A percentile compares a stretch with the other conserved stretches of the same genome.
Evolutionary conservation across 2,888 invertebrate species (phyloP).

Genomic region (Chymomyza fuscimana): DNA sequence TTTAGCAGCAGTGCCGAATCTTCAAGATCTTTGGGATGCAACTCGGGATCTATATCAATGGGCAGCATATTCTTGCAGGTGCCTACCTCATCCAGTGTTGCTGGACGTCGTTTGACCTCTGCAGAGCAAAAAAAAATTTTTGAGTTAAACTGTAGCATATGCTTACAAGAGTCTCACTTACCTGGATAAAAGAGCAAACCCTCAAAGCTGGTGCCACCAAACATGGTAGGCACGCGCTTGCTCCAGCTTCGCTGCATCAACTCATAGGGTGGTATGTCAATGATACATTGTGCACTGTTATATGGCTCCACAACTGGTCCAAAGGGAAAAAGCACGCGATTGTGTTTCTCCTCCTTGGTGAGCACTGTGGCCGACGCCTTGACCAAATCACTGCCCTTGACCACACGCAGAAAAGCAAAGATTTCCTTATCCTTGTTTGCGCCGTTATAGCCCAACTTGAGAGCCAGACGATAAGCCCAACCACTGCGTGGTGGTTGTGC

Average conservation of each 20-base stretch:
- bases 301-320: constrained; percentile 79
- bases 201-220: constrained; percentile 78
- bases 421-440: constrained; percentile 74
- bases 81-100: constrained; percentile 73
- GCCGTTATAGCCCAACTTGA: constrained; percentile 70
- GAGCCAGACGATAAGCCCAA: constrained; percentile 73
- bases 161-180: constrained; percentile 26
- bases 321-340: constrained; percentile 71
- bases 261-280: constrained; percentile 61
- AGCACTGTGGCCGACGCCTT: constrained; percentile 64
- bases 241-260: constrained; percentile 75
- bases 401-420: constrained; percentile 69
- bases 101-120: constrained; percentile 73
- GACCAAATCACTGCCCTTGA: constrained; percentile 68
- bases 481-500: constrained; percentile 60
- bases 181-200: constrained; percentile 77
- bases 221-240: constrained; percentile 74
- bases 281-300: constrained; percentile 69
- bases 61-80: constrained; percentile 73
- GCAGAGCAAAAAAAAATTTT: not conserved
- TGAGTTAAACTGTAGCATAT: not conserved
- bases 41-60: constrained; percentile 58
- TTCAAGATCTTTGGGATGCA: constrained; percentile 54
- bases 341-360: constrained; percentile 71
- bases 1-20: constrained; percentile 67